Evolutionary conservation across 2,113 vertebrate species (phyloP).

Genomic region (Amia ocellicauda): DNA sequence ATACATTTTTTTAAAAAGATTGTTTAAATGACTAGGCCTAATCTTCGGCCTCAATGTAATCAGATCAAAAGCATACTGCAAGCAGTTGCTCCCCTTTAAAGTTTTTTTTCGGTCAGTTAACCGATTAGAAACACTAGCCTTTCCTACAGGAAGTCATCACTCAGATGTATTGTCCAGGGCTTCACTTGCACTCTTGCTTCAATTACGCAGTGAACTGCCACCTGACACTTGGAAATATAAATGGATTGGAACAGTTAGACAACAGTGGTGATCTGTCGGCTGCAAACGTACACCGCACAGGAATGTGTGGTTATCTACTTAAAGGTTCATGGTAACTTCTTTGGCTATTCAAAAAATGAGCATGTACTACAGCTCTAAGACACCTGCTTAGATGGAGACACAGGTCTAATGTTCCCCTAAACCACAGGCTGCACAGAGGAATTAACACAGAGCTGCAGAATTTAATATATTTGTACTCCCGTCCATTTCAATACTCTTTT

Average conservation of each 20-base stretch:
- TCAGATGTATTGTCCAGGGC: constrained; percentile 1
- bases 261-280: constrained; percentile 4
- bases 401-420: no score
- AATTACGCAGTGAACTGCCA: constrained; percentile 21
- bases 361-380: no score
- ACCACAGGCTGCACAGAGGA: no score
- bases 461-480: no score
- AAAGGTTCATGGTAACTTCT: not conserved
- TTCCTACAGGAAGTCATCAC: constrained; percentile 34
- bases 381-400: no score
- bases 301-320: not conserved
- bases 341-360: no score
- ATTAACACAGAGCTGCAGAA: no score
- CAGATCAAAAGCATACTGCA: no score
- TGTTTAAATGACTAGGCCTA: constrained; percentile 18
- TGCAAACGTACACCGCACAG: constrained; percentile 16
- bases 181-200: constrained; percentile 21
- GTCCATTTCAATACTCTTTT: no score
- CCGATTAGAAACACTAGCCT: constrained; percentile 20
- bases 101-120: constrained; percentile 7
- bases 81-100: constrained; percentile 23
- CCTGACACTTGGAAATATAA: not conserved
- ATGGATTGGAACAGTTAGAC: not conserved
- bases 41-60: no score
- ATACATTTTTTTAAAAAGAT: constrained; percentile 12